These are phyloP conservation scores for Pica pica DNA, from an alignment of 2,113 vertebrate species.

Conservation along the genomic window DNA sequence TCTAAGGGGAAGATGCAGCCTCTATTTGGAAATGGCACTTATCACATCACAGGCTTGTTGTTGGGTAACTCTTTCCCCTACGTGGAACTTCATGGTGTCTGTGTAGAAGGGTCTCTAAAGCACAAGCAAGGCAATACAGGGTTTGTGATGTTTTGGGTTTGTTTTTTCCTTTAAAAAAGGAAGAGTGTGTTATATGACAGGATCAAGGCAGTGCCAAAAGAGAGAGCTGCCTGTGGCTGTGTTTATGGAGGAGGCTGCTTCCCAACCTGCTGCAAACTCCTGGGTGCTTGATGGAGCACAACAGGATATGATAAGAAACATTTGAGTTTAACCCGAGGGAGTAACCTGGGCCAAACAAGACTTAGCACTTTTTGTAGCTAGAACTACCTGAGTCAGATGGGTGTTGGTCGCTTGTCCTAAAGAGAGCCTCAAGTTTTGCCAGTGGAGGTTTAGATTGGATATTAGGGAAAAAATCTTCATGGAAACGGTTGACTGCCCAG, in stretches of 20 bases:
- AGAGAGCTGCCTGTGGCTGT: fast-evolving
- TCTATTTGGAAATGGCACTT: background rate
- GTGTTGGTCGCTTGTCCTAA: fast-evolving
- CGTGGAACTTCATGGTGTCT: fast-evolving
- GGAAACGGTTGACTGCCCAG: background rate
- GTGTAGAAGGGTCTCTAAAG: background rate
- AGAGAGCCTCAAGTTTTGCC: background rate
- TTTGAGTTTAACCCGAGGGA: background rate
- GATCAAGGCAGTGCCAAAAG: background rate
- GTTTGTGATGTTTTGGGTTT: background rate
- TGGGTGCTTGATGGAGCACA: background rate
- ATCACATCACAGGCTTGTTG: background rate
- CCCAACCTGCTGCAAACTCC: background rate
- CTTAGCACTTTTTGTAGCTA: fast-evolving
- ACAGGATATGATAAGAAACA: fast-evolving
- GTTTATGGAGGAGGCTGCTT: background rate
- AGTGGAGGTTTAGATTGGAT: background rate
- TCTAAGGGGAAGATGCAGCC: background rate
- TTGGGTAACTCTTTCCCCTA: background rate
- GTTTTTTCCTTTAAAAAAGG: background rate
- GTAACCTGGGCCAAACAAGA: background rate
- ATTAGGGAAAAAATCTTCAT: background rate
- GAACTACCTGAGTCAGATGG: background rate
- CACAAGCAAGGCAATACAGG: fast-evolving
- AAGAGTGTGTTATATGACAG: background rate